Evolutionary conservation across 2,113 vertebrate genomes (phyloP).

Genomic region (Candoia aspera): DNA sequence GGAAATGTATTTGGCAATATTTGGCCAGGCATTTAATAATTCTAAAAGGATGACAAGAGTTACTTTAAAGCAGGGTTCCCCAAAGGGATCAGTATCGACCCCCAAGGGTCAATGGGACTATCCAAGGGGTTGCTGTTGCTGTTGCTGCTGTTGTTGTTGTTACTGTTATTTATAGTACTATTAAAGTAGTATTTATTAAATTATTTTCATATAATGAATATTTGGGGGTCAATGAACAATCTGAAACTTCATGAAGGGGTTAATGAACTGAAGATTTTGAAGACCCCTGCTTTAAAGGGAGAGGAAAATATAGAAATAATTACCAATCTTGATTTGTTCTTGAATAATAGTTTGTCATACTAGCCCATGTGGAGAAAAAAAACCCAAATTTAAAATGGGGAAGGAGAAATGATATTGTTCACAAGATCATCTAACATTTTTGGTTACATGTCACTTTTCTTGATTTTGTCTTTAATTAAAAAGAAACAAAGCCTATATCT

Average conservation of each 20-base stretch:
- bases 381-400: background rate
- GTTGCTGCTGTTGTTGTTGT: no score
- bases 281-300: background rate
- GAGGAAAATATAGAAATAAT: background rate
- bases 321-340: background rate
- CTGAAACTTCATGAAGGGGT: background rate
- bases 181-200: background rate
- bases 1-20: no score
- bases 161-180: background rate
- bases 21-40: no score
- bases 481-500: conserved; percentile 34
- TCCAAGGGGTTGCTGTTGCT: background rate
- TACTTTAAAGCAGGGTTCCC: no score
- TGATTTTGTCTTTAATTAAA: conserved; percentile 41
- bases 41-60: no score
- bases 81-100: no score
- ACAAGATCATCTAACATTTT: conserved; percentile 23
- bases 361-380: background rate
- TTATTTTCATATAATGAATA: background rate
- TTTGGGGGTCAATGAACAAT: background rate
- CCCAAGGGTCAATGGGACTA: background rate
- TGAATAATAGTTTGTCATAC: conserved; percentile 2
- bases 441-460: conserved; percentile 18
- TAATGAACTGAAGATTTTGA: background rate
- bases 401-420: background rate